Evolutionary conservation across 2,113 vertebrate genomes (phyloP), one percentile per base, ranked within the genome.

Genomic region (Vireo altiloquus): DNA sequence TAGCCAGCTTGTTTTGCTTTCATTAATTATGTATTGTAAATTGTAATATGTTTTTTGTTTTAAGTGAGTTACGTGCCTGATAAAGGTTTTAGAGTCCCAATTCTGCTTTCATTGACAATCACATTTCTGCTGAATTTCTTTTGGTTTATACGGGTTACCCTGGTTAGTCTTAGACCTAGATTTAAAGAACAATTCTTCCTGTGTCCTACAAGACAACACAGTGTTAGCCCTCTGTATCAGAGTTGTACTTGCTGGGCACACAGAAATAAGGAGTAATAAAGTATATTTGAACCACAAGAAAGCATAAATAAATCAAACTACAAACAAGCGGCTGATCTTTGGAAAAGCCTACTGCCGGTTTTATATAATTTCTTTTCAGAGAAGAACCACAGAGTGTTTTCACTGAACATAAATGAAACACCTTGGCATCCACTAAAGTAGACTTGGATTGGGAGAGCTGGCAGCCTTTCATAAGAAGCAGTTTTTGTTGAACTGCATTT

Each of bases 401-500:
- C 82, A 66, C 27, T 77, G 60, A 93, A 42, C 75, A 46, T 74
- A 95, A 93, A 95, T 92, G 90, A 93, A 96, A 93, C 92, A 96
- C 94, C 93, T 96, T 97, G 96, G 94, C 94, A 96, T 90, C 72
- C 57, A 60, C 68, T 81, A 56, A 96, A 93, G 79, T 92, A 90
- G 71, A 91, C 71, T 93, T 91, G 90, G 71, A 96, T 15, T 0
- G 0, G 28, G 64, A 86, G 56, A 86, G n/a, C 92, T 96, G 96
- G 95, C 96, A 96, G 52, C 75, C 25, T 90, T 65, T 95, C 64
- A 68, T 56, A 94, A 93, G 94, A 81, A 96, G 92, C 90, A 92
- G 85, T 96, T 97, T 97, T 94, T 95, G 92, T 90, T 95, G 90
- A 92, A 68, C 71, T 92, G 88, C 75, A 93, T 97, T 96, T 95